Conservation (phyloP, 1,140 invertebrate species). For the Drosophila parvula region DNA sequence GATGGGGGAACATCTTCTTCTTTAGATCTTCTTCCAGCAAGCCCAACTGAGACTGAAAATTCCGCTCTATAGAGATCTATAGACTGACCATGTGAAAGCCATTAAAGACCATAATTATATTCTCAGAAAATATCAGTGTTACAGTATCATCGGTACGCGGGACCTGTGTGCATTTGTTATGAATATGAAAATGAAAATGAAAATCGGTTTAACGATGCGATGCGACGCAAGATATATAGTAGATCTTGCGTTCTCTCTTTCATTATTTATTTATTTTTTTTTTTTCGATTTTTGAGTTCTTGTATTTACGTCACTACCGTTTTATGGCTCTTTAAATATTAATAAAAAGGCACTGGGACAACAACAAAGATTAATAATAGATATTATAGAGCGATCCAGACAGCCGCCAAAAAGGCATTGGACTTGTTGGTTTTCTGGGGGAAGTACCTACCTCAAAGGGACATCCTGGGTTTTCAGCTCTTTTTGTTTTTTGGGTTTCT, state of each 20-base stretch:
- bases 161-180: conserved; percentile 58
- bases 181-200: conserved; percentile 77
- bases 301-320: conserved; percentile 75
- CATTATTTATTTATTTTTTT: neutral
- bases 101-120: conserved; percentile 60
- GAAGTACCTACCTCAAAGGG: conserved; percentile 47
- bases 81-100: conserved; percentile 55
- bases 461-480: neutral
- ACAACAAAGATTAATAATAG: conserved; percentile 30
- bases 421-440: neutral
- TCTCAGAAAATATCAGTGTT: conserved; percentile 33
- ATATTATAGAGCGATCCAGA: conserved; percentile 11
- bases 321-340: conserved; percentile 77
- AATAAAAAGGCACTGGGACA: conserved; percentile 51
- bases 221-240: conserved; percentile 38
- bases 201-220: conserved; percentile 73
- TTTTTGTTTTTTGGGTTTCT: conserved; percentile 11
- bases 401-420: conserved; percentile 10
- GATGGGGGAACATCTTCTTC: conserved; percentile 37
- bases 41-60: conserved; percentile 11
- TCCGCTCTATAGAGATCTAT: conserved; percentile 5
- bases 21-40: too few species aligned
- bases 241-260: neutral
- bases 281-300: conserved; percentile 21
- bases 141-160: conserved; percentile 23